These are phyloP conservation scores for Sarcophaga carnaria DNA, from an alignment of 2,888 invertebrate species.

Conservation along the genomic window DNA sequence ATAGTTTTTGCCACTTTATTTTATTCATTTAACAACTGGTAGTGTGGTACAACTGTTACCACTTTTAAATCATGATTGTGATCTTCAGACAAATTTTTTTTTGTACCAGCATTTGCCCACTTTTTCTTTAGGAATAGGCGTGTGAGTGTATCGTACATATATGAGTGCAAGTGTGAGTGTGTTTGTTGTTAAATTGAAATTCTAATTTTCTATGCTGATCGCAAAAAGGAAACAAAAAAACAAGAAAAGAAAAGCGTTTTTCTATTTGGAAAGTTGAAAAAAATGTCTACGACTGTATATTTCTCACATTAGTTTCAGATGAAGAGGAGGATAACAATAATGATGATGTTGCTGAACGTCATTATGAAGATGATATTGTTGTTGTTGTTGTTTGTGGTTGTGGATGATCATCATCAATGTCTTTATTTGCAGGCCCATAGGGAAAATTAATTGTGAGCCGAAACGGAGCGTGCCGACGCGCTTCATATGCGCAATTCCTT, in stretches of 20 bases:
- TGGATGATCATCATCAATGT: constrained; percentile 64
- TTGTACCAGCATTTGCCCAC: constrained; percentile 71
- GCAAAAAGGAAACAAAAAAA: constrained; percentile 13
- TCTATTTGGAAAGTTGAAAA: constrained; percentile 26
- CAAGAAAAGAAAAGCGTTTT: background rate
- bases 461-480: constrained; percentile 81
- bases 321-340: constrained; percentile 26
- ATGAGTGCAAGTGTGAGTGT: background rate
- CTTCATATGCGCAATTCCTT: constrained; percentile 81
- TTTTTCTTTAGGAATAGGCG: background rate
- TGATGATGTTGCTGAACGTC: constrained; percentile 23
- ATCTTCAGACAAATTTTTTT: constrained; percentile 79
- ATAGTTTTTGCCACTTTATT: constrained; percentile 39
- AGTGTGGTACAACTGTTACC: constrained; percentile 24
- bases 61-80: constrained; percentile 76
- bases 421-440: constrained; percentile 67
- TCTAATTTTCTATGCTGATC: constrained; percentile 70
- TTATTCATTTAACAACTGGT: constrained; percentile 47
- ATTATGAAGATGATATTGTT: constrained; percentile 64
- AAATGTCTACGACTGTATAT: constrained; percentile 9
- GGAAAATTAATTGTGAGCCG: constrained; percentile 80
- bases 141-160: background rate
- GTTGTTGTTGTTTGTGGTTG: constrained; percentile 52
- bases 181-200: constrained; percentile 74
- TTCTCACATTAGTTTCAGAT: constrained; percentile 25